Evolutionary conservation across 2,888 invertebrate genomes (phyloP).

Genomic region (Torymus aiolomorphi): DNA sequence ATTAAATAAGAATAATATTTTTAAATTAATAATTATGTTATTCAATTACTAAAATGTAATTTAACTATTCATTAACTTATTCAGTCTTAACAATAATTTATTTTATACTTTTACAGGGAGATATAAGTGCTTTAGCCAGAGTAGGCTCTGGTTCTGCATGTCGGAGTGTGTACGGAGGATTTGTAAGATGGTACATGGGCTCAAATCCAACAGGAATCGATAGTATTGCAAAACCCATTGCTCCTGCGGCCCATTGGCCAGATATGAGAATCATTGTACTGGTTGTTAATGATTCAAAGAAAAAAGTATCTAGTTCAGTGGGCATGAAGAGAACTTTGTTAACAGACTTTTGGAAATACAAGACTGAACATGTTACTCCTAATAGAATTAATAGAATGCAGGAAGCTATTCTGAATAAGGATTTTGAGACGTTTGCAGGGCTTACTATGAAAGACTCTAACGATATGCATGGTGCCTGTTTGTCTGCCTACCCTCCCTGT

Average conservation of each 20-base stretch:
- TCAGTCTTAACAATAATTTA: no score
- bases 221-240: constrained; percentile 86
- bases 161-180: no score
- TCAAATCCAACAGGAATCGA: constrained; percentile 81
- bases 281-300: constrained; percentile 87
- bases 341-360: constrained; percentile 87
- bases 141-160: constrained; percentile 85
- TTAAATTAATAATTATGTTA: not conserved
- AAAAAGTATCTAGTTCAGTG: constrained; percentile 89
- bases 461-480: constrained; percentile 94
- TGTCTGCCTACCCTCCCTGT: constrained; percentile 96
- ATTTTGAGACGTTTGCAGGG: constrained; percentile 76
- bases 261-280: constrained; percentile 92
- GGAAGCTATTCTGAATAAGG: constrained; percentile 39
- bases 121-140: constrained; percentile 87
- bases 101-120: constrained; percentile 75
- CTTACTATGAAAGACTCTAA: constrained; percentile 98
- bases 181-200: constrained; percentile 78
- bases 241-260: constrained; percentile 88
- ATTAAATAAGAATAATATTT: not conserved
- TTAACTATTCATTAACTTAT: no score
- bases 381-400: constrained; percentile 80
- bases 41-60: no score
- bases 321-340: constrained; percentile 90
- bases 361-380: constrained; percentile 86